Conservation (phyloP, 2,888 invertebrate species). For the Phasia obesa region DNA sequence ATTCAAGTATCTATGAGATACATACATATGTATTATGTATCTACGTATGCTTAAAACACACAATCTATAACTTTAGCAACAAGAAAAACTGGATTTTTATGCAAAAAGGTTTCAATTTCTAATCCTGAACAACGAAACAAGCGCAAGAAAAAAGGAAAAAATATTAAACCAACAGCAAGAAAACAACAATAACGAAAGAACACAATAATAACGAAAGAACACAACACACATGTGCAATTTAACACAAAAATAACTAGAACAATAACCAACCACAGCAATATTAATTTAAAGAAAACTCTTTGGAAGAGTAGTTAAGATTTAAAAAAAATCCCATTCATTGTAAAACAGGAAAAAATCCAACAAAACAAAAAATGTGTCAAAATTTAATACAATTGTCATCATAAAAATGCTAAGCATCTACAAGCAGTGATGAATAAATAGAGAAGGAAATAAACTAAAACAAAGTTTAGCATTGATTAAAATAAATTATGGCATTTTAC, state of each 20-base stretch:
- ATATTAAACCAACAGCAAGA: constrained; percentile 3
- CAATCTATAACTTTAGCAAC: constrained; percentile 60
- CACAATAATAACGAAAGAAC: background rate
- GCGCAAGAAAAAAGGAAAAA: constrained; percentile 1
- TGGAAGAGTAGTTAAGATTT: constrained; percentile 15
- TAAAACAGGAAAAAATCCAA: background rate
- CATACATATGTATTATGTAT: no score
- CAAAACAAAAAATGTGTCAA: constrained; percentile 40
- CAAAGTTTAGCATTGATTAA: constrained; percentile 58
- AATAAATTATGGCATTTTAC: constrained; percentile 49
- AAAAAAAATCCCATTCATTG: constrained; percentile 29
- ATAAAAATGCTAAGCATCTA: constrained; percentile 20
- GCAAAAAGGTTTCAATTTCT: constrained; percentile 65
- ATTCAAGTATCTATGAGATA: constrained; percentile 48
- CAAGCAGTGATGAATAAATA: background rate
- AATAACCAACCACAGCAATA: constrained; percentile 35
- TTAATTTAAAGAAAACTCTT: constrained; percentile 30
- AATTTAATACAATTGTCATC: constrained; percentile 49
- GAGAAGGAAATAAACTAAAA: constrained; percentile 11
- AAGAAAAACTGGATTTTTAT: constrained; percentile 67
- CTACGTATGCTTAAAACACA: constrained; percentile 43
- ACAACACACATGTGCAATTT: background rate
- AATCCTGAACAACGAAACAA: constrained; percentile 52
- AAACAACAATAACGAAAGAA: background rate
- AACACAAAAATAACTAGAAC: constrained; percentile 1